Evolutionary conservation across 2,797 vertebrate species (phyloP).

Genomic region (Sebastes jordani): DNA sequence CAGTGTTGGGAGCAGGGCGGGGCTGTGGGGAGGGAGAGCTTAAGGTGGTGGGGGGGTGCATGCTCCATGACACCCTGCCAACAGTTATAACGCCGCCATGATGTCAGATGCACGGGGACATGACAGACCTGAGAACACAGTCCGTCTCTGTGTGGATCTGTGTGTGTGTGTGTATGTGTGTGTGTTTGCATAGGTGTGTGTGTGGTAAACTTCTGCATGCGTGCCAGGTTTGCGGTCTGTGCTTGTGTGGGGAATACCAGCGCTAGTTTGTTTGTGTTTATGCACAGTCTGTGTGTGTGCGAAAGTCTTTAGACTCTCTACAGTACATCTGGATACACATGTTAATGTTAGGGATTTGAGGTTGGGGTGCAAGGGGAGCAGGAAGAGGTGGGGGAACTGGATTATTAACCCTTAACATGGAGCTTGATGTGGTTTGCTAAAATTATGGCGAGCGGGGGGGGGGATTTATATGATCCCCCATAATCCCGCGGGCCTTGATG

Average conservation of each 20-base stretch:
- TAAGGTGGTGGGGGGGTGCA: conserved; percentile 20
- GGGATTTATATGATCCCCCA: conserved; percentile 78
- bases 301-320: conserved; percentile 28
- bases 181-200: conserved; percentile 12
- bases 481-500: conserved; percentile 80
- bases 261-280: conserved; percentile 28
- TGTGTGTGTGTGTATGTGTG: conserved; percentile 11
- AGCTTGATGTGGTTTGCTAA: conserved; percentile 78
- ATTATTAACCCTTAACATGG: conserved; percentile 83
- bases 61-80: conserved; percentile 73
- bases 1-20: conserved; percentile 33
- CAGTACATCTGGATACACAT: conserved; percentile 55
- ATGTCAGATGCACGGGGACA: conserved; percentile 78
- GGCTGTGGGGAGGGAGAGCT: neutral
- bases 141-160: conserved; percentile 25
- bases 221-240: conserved; percentile 8
- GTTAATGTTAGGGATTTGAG: conserved; percentile 69
- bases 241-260: neutral
- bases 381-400: conserved; percentile 68
- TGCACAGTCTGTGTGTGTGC: conserved; percentile 5
- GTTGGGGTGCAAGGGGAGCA: conserved; percentile 45
- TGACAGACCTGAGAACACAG: conserved; percentile 59
- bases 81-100: conserved; percentile 78
- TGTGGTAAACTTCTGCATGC: conserved; percentile 4
- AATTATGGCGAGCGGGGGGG: conserved; percentile 58